Base-by-base conservation (phyloP, 2,797 vertebrate species). In the Xenops minutus region DNA sequence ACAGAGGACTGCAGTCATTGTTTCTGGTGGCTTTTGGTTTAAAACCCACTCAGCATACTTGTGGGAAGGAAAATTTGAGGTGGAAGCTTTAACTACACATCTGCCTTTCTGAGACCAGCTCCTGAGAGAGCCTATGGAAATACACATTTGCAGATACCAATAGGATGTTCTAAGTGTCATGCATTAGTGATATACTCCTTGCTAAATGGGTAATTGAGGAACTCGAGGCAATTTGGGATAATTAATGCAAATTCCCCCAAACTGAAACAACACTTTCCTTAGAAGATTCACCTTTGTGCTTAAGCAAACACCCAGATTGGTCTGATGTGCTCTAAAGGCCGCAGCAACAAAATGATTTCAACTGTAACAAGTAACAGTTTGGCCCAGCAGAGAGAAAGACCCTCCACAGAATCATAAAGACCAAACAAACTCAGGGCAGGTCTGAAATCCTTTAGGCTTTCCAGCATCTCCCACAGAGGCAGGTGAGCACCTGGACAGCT, bases 211-310 rank as follows among this genome's bases (percentile, higher is more conserved):
- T 64, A 89, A 85, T n/a, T 87, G 84, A 93, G 56, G 77, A 87
- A 89, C 72, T 85, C 5, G 3, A 82, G 55, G 77, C 52, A 89
- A 67, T 2, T 76, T 41, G 56, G 54, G 29, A 87, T 88, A 94
- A 95, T 59, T 56, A 95, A 92, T 80, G 78, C 54, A 74, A 91
- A 89, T 89, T 94, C n/a, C 37, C n/a, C 71, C 71, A 49, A 79
- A 91, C 34, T 46, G 56, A 88, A 87, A 79, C 39, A 85, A 71
- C 0, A 0, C 27, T 62, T 34, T 24, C 10, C 0, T 90, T 67
- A 69, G 63, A 87, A 84, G 67, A 86, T 87, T 74, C 41, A 87
- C 61, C 22, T 68, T 64, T 1, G 1, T 74, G 41, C 56, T 74
- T 63, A 23, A 89, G 44, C 43, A 83, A 95, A 88, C 55, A 89